Evolutionary conservation across 2,113 vertebrate species (phyloP).

Genomic region (Paradisaea rubra): DNA sequence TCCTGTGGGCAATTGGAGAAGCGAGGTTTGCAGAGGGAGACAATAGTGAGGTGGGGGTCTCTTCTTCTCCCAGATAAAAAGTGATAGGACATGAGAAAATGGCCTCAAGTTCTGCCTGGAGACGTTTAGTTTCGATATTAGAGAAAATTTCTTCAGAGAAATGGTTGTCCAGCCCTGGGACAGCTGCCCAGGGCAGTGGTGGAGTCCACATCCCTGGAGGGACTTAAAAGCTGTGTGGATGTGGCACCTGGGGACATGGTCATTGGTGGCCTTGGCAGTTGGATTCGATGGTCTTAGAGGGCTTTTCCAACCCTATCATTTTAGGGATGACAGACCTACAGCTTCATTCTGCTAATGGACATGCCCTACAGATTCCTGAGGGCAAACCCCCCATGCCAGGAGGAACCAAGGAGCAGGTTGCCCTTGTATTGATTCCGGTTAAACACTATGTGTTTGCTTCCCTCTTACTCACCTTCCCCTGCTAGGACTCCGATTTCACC

Average conservation of each 20-base stretch:
- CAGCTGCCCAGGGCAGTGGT: neutral
- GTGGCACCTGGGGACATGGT: neutral
- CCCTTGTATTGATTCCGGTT: neutral
- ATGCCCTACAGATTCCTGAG: neutral
- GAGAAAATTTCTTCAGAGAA: neutral
- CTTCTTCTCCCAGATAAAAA: neutral
- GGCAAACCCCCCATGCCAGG: neutral
- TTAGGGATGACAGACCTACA: neutral
- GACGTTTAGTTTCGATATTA: neutral
- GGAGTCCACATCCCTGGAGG: neutral
- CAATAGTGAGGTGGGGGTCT: neutral
- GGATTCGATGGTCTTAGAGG: neutral
- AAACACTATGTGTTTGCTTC: neutral
- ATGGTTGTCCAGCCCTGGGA: neutral
- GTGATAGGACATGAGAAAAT: neutral
- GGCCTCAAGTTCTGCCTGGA: neutral
- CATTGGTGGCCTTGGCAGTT: neutral
- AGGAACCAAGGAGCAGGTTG: neutral
- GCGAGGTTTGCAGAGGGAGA: neutral
- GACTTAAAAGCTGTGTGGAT: neutral
- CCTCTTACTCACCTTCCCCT: neutral
- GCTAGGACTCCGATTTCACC: neutral
- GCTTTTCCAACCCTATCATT: neutral
- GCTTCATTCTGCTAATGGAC: neutral
- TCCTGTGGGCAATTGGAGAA: fast-evolving